Conservation (phyloP, 2,888 invertebrate species). For the Aporophyla nigra region DNA sequence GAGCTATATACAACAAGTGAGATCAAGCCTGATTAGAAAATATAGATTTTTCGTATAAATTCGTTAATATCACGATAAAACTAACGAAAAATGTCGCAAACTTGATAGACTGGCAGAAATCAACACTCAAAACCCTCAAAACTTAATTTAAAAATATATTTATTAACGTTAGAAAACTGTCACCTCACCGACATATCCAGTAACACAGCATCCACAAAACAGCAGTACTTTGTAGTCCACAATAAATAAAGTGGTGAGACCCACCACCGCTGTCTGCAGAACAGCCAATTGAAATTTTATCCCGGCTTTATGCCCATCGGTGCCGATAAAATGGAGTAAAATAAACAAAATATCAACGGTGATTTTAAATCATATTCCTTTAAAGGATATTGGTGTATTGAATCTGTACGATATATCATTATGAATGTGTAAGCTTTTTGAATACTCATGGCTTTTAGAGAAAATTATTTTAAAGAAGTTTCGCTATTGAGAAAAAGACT, state of each 20-base stretch:
- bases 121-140: background rate
- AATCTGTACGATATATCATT: slow-evolving; percentile 34
- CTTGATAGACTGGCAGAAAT: background rate
- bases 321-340: slow-evolving; percentile 86
- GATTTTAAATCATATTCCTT: slow-evolving; percentile 81
- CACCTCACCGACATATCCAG: slow-evolving; percentile 68
- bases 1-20: too few relatives aligned
- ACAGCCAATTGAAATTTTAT: slow-evolving; percentile 90
- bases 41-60: background rate
- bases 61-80: background rate
- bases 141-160: background rate
- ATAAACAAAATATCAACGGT: slow-evolving; percentile 82
- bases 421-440: slow-evolving; percentile 5
- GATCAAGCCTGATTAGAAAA: too few relatives aligned
- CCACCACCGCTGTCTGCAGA: slow-evolving; percentile 85
- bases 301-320: slow-evolving; percentile 86
- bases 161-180: background rate
- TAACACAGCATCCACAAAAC: slow-evolving; percentile 61
- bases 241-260: slow-evolving; percentile 89
- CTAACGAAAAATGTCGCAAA: background rate
- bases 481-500: background rate
- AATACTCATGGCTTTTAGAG: background rate
- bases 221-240: slow-evolving; percentile 82
- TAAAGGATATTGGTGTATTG: slow-evolving; percentile 72
- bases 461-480: background rate